phyloP scores from a whole-genome alignment of 2,113 vertebrate genomes.

The Aix galericulata region DNA sequence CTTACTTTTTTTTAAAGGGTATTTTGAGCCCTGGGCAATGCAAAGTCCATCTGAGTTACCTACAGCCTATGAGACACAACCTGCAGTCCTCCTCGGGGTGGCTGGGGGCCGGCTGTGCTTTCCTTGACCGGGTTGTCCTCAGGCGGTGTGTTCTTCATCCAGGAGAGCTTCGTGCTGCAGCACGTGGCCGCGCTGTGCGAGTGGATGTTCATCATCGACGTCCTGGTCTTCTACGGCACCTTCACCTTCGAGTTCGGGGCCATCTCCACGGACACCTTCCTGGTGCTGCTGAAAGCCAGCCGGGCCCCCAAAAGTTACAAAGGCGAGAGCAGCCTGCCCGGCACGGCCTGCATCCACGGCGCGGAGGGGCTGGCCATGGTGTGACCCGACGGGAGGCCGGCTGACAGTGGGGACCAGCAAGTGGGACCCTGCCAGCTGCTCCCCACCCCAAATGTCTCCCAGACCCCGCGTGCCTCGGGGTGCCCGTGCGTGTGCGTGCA shows the following conservation, averaged over 20 bases:
- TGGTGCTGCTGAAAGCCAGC: conserved; percentile 80
- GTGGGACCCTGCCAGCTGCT: background rate
- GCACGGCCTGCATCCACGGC: conserved; percentile 32
- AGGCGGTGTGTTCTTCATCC: conserved; percentile 87
- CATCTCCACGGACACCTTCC: conserved; percentile 84
- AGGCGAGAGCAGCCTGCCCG: conserved; percentile 34
- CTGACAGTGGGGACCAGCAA: background rate
- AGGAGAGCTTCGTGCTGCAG: conserved; percentile 86
- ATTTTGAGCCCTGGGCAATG: background rate
- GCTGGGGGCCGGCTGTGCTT: background rate
- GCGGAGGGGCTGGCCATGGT: conserved; percentile 66
- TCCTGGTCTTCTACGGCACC: conserved; percentile 88
- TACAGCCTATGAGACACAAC: too few relatives aligned
- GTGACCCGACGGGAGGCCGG: background rate
- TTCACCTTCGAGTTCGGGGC: conserved; percentile 86
- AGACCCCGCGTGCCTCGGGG: background rate
- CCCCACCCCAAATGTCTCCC: background rate
- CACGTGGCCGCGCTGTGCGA: conserved; percentile 87
- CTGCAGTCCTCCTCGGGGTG: background rate
- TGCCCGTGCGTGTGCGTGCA: accelerated
- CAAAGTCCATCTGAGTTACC: background rate
- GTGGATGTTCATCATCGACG: conserved; percentile 87
- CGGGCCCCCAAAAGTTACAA: conserved; percentile 68
- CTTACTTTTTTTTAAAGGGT: background rate
- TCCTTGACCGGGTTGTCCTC: conserved; percentile 77